phyloP scores from a whole-genome alignment of 2,113 vertebrate species.

The Cynocephalus volans region DNA sequence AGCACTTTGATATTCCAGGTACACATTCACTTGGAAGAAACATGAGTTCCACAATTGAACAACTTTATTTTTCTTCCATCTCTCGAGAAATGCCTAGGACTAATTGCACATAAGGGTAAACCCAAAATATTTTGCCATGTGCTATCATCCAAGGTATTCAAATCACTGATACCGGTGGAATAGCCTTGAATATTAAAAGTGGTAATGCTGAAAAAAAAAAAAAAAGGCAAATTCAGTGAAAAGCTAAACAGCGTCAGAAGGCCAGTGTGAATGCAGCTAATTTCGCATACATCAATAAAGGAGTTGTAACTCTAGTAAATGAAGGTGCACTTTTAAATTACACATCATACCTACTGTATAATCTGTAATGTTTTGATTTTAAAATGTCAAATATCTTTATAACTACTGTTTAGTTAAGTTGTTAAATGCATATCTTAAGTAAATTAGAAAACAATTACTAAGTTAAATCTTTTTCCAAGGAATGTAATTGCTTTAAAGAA shows the following conservation, averaged over 20 bases:
- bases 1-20: background rate
- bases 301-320: background rate
- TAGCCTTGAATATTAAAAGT: background rate
- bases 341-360: background rate
- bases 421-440: slow-evolving; percentile 73
- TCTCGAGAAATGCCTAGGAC: background rate
- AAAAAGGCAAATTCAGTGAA: background rate
- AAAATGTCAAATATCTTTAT: slow-evolving; percentile 72
- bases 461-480: slow-evolving; percentile 37
- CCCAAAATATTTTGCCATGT: background rate
- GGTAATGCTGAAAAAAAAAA: background rate
- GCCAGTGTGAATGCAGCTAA: rapidly evolving
- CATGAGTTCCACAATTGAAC: background rate
- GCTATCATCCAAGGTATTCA: background rate
- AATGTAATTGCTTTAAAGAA: slow-evolving; percentile 38
- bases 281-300: background rate
- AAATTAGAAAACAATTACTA: slow-evolving; percentile 61
- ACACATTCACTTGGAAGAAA: background rate
- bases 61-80: background rate
- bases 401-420: slow-evolving; percentile 62
- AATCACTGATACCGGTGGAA: background rate
- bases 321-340: background rate
- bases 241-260: background rate
- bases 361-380: background rate
- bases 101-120: background rate